These are phyloP conservation scores for Drosophila subpulchrella DNA, from an alignment of 1,140 invertebrate species.

Conservation along the genomic window DNA sequence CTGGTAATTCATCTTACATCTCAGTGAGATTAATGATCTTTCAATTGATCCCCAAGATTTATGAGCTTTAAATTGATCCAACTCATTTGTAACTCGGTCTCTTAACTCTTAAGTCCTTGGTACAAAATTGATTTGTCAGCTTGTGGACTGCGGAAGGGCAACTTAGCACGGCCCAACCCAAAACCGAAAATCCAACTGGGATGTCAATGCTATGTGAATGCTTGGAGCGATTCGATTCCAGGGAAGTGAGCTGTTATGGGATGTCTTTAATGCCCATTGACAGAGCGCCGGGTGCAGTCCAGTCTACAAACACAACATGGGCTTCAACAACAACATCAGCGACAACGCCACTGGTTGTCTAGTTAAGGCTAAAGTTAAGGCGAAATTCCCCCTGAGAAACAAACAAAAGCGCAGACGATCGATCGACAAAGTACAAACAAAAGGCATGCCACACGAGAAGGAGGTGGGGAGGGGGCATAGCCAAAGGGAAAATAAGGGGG, in stretches of 20 bases:
- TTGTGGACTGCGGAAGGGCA: slow-evolving; percentile 11
- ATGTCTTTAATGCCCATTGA: slow-evolving; percentile 72
- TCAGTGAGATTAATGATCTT: slow-evolving; percentile 56
- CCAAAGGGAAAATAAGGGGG: not conserved
- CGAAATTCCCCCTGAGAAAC: slow-evolving; percentile 69
- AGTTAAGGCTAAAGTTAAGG: slow-evolving; percentile 53
- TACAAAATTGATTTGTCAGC: slow-evolving; percentile 72
- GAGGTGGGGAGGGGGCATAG: not conserved
- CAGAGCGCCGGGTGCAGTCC: slow-evolving; percentile 61
- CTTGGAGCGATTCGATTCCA: slow-evolving; percentile 48
- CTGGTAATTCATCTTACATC: slow-evolving; percentile 2
- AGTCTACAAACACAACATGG: slow-evolving; percentile 6
- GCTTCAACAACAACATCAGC: slow-evolving; percentile 25
- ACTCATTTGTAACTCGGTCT: slow-evolving; percentile 61
- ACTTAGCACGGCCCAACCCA: slow-evolving; percentile 1
- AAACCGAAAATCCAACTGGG: slow-evolving; percentile 27
- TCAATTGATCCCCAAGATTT: slow-evolving; percentile 58
- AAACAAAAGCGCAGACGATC: slow-evolving; percentile 56
- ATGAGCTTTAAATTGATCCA: slow-evolving; percentile 61
- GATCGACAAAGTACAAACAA: slow-evolving; percentile 50
- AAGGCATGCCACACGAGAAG: slow-evolving; percentile 26
- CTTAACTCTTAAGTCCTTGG: slow-evolving; percentile 27
- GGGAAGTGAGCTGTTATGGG: slow-evolving; percentile 72
- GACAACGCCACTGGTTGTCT: slow-evolving; percentile 49
- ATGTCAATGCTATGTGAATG: slow-evolving; percentile 14